Percentiles rank a stretch among this genome's conserved stretches.
These are phyloP conservation scores for Regulus satrapa DNA, from an alignment of 2,113 vertebrate genomes.

Conservation along the genomic window DNA sequence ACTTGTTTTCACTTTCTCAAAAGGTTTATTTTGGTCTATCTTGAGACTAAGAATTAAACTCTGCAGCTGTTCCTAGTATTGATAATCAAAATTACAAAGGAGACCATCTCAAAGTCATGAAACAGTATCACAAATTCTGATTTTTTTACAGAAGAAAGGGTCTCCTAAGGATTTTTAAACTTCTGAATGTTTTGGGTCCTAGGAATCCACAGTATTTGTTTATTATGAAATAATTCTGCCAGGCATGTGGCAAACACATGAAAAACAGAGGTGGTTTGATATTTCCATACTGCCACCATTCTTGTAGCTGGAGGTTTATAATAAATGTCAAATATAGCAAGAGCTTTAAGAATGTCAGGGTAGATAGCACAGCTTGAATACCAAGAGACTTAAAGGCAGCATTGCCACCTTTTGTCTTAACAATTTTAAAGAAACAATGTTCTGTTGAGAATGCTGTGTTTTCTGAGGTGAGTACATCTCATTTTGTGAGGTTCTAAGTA, in stretches of 20 bases:
- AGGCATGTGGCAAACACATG: neutral
- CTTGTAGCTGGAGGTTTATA: neutral
- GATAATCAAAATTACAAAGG: neutral
- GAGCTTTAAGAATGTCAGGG: neutral
- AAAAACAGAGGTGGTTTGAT: neutral
- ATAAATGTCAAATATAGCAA: neutral
- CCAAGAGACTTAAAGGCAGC: neutral
- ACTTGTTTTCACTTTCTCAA: constrained; percentile 9
- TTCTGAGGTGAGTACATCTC: neutral
- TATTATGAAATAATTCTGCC: neutral
- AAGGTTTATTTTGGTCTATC: neutral
- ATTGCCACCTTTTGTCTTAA: neutral
- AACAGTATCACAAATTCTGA: neutral
- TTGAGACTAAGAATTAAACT: neutral
- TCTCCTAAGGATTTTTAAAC: neutral
- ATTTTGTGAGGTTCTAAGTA: neutral
- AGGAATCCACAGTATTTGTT: neutral
- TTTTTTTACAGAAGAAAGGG: neutral
- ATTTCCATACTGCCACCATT: neutral
- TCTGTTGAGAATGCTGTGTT: neutral
- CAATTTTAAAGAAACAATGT: neutral
- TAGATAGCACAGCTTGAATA: neutral
- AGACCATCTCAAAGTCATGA: neutral
- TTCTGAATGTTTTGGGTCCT: neutral
- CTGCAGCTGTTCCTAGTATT: neutral